Evolutionary conservation across 2,888 invertebrate species (phyloP), one percentile per base, ranked within the genome.

Genomic region (Congeria kusceri): DNA sequence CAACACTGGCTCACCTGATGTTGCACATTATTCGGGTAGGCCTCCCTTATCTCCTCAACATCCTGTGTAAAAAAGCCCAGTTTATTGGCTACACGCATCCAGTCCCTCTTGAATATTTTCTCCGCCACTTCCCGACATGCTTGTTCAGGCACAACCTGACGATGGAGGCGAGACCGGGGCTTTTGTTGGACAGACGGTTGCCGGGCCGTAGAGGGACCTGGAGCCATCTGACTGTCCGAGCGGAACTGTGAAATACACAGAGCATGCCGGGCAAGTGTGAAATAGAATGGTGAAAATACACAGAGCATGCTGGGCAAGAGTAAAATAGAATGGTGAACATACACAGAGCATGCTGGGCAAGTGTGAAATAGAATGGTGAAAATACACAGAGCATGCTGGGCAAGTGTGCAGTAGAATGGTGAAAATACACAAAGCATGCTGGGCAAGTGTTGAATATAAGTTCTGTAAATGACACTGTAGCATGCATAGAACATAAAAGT

Each of bases 11-110:
- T 39, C 69, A 90, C 89, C 88, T 91, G 89, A 59, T 87, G 83
- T 56, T 82, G 79, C 15, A 85, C 65, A 59, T 77, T 85, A 59
- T 77, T 80, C 11, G 87, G 83, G 66, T 88, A 86, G 18, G 81
- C 80, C 23, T 63, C 58, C 59, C 84, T 82, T 64, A 90, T 85
- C 46, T 86, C 86, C 13, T 89, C 83, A 44, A 89, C 86, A 68
- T 91, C 91, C 20, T 89, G 86, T 27, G 71, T 58, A 23, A 88
- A 83, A 64, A 91, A 87, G 0, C 89, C 90, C 15, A 91, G 87
- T 62, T 85, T 87, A 71, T 91, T 91, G 27, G 88, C 91, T 25
- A 91, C 80, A 20, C 88, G 73, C 20, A 86, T 84, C 90, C 91
- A 89, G 80, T 91, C 91, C 62, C 88, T 80, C 29, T 81, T 86